Base-by-base conservation (phyloP, 2,113 vertebrate species). In the Erythrocercus mccallii region DNA sequence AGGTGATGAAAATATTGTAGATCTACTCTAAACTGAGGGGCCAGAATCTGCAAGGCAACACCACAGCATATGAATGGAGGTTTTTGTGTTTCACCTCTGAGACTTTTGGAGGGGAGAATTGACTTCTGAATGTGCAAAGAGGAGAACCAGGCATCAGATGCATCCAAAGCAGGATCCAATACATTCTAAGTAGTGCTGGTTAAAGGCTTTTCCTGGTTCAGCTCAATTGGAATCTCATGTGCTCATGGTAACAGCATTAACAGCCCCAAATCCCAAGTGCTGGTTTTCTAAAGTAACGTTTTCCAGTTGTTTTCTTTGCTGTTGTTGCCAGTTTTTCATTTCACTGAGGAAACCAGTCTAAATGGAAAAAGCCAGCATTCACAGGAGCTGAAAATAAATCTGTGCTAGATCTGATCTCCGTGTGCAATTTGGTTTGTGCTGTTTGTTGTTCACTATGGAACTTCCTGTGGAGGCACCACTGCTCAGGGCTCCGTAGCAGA, bases 201-300 rank as follows among this genome's bases (percentile, higher is more conserved):
- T 51, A 40, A 78, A 74, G 73, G 30, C 42, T 78, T 53, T 35
- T 48, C 47, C 44, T 72, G 27, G 14, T 45, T 68, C 79, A 64
- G 15, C 31, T 42, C 1, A 0, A 1, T 0, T 48, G 54, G 66
- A 73, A 3, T 61, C 27, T 37, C 3, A 0, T 62, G 42, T 79
- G 56, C 44, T 70, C 25, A 2, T 40, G 80, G 50, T 27, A 73
- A 54, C 30, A 22, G 40, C 15, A 17, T 48, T 76, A 69, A n/a
- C 50, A 62, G 53, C 51, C 61, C 22, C 3, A 47, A 70, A 54
- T n/a, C 37, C 35, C 10, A 58, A 56, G 45, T 54, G 47, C 5
- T 66, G 13, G 7, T 65, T 90, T 88, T 48, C 47, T 58, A 3
- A 37, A 65, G 22, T 27, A 19, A 35, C 7, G 2, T 50, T 92